Evolutionary conservation across 1,140 invertebrate species (phyloP), one percentile per base, ranked within the genome.

Genomic region (Limonius californicus): DNA sequence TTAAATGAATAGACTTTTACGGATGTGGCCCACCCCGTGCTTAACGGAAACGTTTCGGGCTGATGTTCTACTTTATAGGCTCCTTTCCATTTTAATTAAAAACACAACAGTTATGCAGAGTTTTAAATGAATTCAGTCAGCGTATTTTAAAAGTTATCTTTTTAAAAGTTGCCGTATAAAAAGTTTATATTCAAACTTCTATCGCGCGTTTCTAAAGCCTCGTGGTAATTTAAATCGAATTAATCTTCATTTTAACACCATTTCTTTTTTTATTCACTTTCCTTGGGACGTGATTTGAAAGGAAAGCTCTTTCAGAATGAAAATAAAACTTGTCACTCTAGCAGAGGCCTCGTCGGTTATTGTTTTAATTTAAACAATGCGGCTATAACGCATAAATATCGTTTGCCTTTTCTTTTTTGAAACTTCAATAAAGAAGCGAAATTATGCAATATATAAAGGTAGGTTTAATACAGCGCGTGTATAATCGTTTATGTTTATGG

Each of bases 221-320:
- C 21, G 11, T 50, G 58, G 57, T 56, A 55, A 64, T 64, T 64
- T 64, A 64, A 64, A 64, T 60, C 58, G 54, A 64, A 64, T 64
- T 64, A 64, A 64, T 64, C 62, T 64, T 64, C 58, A 64, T 64
- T 64, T 64, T 64, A 60, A 55, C 62, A 57, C 62, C 58, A 54
- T 56, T 60, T 55, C 42, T 32, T 42, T 54, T 63, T 45, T 53
- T 54, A 47, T 59, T 32, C 12, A 19, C 12, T 45, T 59, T n/a
- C 2, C 23, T 45, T 4, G 15, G 14, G 35, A 61, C 59, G 59
- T 59, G 56, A 59, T 54, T 58, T 32, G 57, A 23, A 63, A 59
- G 30, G 14, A 53, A 59, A 57, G 16, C 35, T 39, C 3, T 39
- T 6, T 12, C 7, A 39, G n/a, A 39, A 39, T 6, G 35, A 39